phyloP scores from a whole-genome alignment of 2,888 invertebrate genomes.

The Xestoiulus laeticollis region DNA sequence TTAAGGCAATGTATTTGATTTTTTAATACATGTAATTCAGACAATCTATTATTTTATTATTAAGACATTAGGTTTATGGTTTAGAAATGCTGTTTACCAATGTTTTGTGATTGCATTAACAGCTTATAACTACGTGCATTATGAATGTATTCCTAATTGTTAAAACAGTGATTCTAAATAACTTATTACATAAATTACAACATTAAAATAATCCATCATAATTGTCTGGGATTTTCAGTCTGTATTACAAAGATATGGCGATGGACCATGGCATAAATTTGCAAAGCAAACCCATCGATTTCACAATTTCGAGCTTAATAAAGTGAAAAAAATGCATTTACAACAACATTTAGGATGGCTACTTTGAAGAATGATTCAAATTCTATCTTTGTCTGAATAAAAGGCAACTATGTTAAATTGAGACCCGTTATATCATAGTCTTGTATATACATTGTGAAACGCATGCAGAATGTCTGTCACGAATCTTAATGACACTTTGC shows the following conservation, averaged over 20 bases:
- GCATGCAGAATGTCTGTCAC: background rate
- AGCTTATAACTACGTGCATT: too few species aligned
- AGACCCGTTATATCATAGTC: background rate
- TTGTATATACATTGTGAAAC: background rate
- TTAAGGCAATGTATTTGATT: too few species aligned
- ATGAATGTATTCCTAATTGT: too few species aligned
- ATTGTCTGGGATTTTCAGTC: too few species aligned
- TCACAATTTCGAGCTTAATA: background rate
- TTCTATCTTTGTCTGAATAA: background rate
- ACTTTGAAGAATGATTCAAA: background rate
- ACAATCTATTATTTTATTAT: too few species aligned
- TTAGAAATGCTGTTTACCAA: too few species aligned
- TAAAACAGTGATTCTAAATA: too few species aligned
- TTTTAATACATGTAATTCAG: too few species aligned
- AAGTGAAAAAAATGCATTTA: background rate
- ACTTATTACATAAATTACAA: too few species aligned
- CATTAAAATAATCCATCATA: too few species aligned
- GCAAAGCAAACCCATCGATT: background rate
- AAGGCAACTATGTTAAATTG: background rate
- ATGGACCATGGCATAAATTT: background rate
- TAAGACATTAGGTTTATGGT: too few species aligned
- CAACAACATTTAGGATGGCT: background rate
- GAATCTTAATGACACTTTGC: background rate
- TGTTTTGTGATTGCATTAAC: too few species aligned
- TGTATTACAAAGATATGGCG: background rate